Percentiles rank a stretch among this genome's conserved stretches.
phyloP scores from a whole-genome alignment of 2,113 vertebrate genomes.

The Monopterus albus region DNA sequence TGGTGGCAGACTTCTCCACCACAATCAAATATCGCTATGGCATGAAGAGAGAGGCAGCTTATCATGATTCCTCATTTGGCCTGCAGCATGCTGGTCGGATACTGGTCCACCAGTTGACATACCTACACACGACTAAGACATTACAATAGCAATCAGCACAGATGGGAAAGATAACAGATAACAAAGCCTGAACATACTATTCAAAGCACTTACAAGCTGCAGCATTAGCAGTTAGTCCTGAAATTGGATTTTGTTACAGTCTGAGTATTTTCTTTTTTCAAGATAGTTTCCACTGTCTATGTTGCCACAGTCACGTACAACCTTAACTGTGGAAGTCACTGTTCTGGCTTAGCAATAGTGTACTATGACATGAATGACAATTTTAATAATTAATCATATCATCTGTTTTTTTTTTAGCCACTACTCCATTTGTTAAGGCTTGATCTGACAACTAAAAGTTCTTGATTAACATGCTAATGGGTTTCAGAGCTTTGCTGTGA shows the following conservation, averaged over 20 bases:
- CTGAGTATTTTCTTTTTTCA: constrained; percentile 2
- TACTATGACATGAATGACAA: too few species aligned
- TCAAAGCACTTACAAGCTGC: constrained; percentile 22
- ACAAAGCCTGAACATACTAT: background rate
- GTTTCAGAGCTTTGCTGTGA: too few species aligned
- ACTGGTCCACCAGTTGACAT: constrained; percentile 15
- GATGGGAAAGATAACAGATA: too few species aligned
- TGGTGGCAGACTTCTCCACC: constrained; percentile 26
- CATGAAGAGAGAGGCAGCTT: constrained; percentile 4
- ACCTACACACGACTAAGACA: constrained; percentile 13
- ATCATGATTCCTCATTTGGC: background rate
- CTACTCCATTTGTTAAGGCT: background rate
- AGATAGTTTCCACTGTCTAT: background rate
- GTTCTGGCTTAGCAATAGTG: too few species aligned
- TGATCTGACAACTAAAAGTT: background rate
- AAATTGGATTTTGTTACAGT: constrained; percentile 22
- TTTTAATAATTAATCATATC: background rate
- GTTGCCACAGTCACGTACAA: background rate
- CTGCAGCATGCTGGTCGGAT: constrained; percentile 16
- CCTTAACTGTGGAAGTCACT: background rate
- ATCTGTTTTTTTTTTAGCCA: background rate
- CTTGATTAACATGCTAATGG: too few species aligned
- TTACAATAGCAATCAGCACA: constrained; percentile 21
- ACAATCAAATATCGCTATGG: constrained; percentile 12
- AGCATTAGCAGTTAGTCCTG: constrained; percentile 1